Evolutionary conservation across 2,113 vertebrate species (phyloP), one percentile per base, ranked within the genome.

Genomic region (Salminus brasiliensis): DNA sequence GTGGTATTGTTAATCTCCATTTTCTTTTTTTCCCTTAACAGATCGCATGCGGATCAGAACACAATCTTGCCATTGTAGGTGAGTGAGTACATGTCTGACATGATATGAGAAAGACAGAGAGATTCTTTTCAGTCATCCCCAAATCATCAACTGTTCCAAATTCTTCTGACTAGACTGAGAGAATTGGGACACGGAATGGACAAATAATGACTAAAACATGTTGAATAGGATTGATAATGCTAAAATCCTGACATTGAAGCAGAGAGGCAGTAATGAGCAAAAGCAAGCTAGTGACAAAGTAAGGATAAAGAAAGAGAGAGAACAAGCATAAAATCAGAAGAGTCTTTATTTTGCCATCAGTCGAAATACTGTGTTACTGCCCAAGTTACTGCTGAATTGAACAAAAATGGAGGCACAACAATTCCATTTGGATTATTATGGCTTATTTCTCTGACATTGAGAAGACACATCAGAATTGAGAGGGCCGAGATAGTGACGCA

Each of bases 21-120:
- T 7, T 66, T 25, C 60, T 45, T 76, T 25, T 76, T 25, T 57
- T 60, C 55, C 80, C 45, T 36, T 43, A 93, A 70, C 92, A 98
- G 97, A 89, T 98, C 0, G 89, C 94, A 0, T 98, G 97, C 90
- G 97, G 97, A 86, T 97, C 97, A n/a, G 96, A 98, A 87, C 97
- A 98, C 88, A 98, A 95, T 90, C 93, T 98, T 78, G 96, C 97
- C 69, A 83, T 96, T 88, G 90, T 96, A 81, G 95, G 97, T 98
- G 86, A 95, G 97, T 98, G 86, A 95, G 96, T 95, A 75, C 77
- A 66, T 6, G 57, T 39, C 57, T 1, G 29, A 25, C 45, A 43
- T 66, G 13, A 3, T 21, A 9, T n/a, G n/a, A n/a, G n/a, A n/a
- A n/a, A n/a, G n/a, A n/a, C n/a, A n/a, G n/a, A n/a, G n/a, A n/a